Evolutionary conservation across 2,797 vertebrate species (phyloP), one percentile per base, ranked within the genome.

Genomic region (Manis crassicaudata): DNA sequence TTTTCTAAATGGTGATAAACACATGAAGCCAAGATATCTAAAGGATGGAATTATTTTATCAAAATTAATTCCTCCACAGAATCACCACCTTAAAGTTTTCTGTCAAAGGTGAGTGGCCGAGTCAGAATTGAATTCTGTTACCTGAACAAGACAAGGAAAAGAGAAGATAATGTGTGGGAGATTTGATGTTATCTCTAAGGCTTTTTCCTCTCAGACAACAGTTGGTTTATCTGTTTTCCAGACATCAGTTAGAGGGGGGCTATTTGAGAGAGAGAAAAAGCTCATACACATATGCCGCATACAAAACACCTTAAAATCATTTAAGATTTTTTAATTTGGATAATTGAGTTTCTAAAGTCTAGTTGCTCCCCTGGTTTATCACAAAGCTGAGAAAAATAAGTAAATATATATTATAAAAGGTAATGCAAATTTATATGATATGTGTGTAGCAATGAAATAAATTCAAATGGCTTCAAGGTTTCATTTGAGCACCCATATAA

Each of bases 1-100:
- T 98, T 98, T 96, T 89, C 94, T 98, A 98, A 98, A 98, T 98
- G 54, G 98, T 98, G 98, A 98, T 95, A 98, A 98, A 98, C 98
- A 95, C 32, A 88, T 32, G 43, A 98, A 97, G 94, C 83, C 65
- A 97, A 97, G 95, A 92, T 97, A 98, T 94, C 73, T 93, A 95
- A 88, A 96, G 94, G 98, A 98, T 95, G 60, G 95, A 97, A 98
- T 98, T 98, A 98, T 98, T 97, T 97, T 97, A 97, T 98, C 95
- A 95, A 97, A 98, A 97, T 95, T 97, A 98, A 98, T 98, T 98
- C 95, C 92, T 96, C 95, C 79, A 85, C 83, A 96, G 97, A 95
- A 97, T 97, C 76, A 81, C 76, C n/a, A 94, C 62, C 81, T 98
- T 96, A 96, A 98, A 97, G 83, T 96, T 96, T 98, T 76, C 97